Conservation (phyloP, 2,797 vertebrate genomes). For the Glyptemys insculpta region DNA sequence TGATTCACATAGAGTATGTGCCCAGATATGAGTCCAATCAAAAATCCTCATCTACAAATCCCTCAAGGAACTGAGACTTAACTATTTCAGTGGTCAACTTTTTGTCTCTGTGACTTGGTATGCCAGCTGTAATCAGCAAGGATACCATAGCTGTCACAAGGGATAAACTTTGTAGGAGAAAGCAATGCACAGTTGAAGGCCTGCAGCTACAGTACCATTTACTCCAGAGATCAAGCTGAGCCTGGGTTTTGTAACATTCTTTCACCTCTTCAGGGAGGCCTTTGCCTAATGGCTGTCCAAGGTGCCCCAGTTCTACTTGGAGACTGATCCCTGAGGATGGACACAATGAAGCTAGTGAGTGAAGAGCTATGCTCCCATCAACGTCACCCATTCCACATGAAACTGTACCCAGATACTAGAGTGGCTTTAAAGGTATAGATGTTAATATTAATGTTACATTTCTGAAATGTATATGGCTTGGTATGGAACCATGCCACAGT, state of each 20-base stretch:
- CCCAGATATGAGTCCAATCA: not conserved
- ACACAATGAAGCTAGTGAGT: not conserved
- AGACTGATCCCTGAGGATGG: not conserved
- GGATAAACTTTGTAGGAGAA: not conserved
- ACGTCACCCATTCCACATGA: not conserved
- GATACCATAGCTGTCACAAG: not conserved
- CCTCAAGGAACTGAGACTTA: not conserved
- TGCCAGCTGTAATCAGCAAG: not conserved
- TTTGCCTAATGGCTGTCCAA: not conserved
- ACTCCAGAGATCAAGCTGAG: not conserved
- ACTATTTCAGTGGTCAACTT: no score
- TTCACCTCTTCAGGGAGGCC: not conserved
- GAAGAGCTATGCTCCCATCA: not conserved
- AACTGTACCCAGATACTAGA: not conserved
- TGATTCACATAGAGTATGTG: not conserved
- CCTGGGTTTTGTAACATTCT: not conserved
- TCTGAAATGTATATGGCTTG: not conserved
- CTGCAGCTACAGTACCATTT: not conserved
- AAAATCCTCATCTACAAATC: not conserved
- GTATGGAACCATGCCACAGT: not conserved
- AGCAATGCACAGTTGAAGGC: not conserved
- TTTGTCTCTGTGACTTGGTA: not conserved
- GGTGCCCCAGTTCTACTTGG: no score
- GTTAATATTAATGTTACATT: not conserved
- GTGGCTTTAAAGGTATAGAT: not conserved